phyloP scores from a whole-genome alignment of 2,888 invertebrate genomes.

The Pammene aurita region DNA sequence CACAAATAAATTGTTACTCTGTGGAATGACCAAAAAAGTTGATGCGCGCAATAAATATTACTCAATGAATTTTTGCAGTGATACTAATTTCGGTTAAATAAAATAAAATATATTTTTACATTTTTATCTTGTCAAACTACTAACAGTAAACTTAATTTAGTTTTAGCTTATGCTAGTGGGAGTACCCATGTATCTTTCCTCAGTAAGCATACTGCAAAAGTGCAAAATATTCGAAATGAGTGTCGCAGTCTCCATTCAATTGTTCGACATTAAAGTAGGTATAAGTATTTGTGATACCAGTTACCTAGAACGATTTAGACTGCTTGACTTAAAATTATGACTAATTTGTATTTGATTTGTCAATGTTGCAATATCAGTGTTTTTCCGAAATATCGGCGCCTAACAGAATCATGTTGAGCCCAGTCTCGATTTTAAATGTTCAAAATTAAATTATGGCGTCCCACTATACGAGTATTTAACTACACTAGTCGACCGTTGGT shows the following conservation, averaged over 20 bases:
- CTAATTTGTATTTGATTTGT: not conserved
- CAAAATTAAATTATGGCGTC: too few species aligned
- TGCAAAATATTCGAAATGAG: too few species aligned
- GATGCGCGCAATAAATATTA: not conserved
- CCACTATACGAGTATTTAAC: too few species aligned
- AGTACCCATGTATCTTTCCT: too few species aligned
- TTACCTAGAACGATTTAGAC: slow-evolving; percentile 2
- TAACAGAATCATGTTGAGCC: too few species aligned
- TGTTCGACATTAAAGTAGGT: slow-evolving; percentile 8
- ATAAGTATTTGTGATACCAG: slow-evolving; percentile 24
- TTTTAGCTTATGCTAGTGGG: too few species aligned
- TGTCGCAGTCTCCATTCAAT: not conserved
- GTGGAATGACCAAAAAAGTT: not conserved
- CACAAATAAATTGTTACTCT: not conserved
- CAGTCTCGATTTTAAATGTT: too few species aligned
- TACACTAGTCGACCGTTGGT: too few species aligned
- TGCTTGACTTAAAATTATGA: slow-evolving; percentile 6
- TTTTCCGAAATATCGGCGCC: too few species aligned
- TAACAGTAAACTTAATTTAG: too few species aligned
- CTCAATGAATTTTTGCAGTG: not conserved
- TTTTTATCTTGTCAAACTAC: too few species aligned
- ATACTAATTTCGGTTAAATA: not conserved
- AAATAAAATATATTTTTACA: not conserved
- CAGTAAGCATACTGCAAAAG: too few species aligned
- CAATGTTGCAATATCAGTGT: not conserved